These are phyloP conservation scores for Lithophane leautieri DNA, from an alignment of 2,888 invertebrate genomes.

Conservation along the genomic window DNA sequence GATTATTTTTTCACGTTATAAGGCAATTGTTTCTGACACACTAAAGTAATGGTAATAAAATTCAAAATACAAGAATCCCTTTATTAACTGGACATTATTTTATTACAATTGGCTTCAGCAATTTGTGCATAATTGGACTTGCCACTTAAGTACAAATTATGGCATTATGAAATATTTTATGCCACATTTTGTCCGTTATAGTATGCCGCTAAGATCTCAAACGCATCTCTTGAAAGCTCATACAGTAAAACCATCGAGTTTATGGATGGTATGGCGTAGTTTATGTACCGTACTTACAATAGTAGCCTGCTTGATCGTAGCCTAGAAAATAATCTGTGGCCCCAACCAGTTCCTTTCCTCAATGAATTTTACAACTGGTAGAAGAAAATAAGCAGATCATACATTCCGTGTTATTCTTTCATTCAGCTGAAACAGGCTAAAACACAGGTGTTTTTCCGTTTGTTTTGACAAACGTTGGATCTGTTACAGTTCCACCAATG, in stretches of 20 bases:
- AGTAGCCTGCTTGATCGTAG: constrained; percentile 37
- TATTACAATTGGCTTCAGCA: constrained; percentile 34
- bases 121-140: constrained; percentile 48
- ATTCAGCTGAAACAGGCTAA: constrained; percentile 32
- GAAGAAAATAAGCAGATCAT: constrained; percentile 63
- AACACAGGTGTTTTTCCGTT: constrained; percentile 55
- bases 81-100: constrained; percentile 24
- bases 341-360: constrained; percentile 44
- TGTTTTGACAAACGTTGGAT: constrained; percentile 64
- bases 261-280: constrained; percentile 37
- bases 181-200: constrained; percentile 28
- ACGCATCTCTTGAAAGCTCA: constrained; percentile 40
- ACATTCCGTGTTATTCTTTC: constrained; percentile 49
- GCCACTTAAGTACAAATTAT: constrained; percentile 42
- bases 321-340: constrained; percentile 39
- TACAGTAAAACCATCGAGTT: constrained; percentile 53
- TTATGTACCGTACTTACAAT: constrained; percentile 54
- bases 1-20: constrained; percentile 68
- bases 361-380: constrained; percentile 59
- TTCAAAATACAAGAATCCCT: constrained; percentile 26
- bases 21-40: constrained; percentile 66
- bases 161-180: constrained; percentile 42
- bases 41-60: constrained; percentile 46
- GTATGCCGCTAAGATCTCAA: constrained; percentile 41
- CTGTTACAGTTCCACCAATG: constrained; percentile 60